Percentiles rank a stretch among this genome's conserved stretches.
Evolutionary conservation across 2,888 invertebrate species (phyloP).

Genomic region (Eristalis tenax): DNA sequence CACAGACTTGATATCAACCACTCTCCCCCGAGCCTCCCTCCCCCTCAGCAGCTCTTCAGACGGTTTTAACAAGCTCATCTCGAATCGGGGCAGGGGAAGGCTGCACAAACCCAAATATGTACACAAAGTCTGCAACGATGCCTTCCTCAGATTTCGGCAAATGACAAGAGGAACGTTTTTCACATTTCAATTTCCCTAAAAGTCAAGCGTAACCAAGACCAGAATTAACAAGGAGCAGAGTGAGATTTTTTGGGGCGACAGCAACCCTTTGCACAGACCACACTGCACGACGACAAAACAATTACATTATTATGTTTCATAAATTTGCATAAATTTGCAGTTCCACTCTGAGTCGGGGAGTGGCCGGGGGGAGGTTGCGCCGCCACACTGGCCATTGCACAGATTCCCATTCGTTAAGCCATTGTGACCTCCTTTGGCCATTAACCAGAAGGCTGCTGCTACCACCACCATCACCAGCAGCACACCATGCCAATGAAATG

Average conservation of each 20-base stretch:
- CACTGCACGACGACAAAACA: slow-evolving; percentile 69
- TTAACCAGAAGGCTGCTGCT: slow-evolving; percentile 37
- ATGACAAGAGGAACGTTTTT: slow-evolving; percentile 45
- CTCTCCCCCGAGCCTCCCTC: no score
- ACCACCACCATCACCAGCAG: slow-evolving; percentile 2
- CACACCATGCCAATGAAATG: slow-evolving; percentile 51
- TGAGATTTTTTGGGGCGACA: slow-evolving; percentile 16
- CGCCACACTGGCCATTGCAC: neutral
- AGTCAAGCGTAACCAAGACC: slow-evolving; percentile 66
- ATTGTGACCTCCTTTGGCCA: slow-evolving; percentile 64
- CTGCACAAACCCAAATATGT: slow-evolving; percentile 43
- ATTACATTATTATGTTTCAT: slow-evolving; percentile 71
- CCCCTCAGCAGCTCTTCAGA: no score
- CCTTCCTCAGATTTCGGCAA: neutral
- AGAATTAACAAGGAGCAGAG: slow-evolving; percentile 61
- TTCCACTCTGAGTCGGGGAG: neutral
- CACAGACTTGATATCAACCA: neutral
- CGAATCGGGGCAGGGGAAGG: neutral
- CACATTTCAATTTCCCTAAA: slow-evolving; percentile 69
- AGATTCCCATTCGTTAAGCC: slow-evolving; percentile 35
- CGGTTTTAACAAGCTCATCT: neutral
- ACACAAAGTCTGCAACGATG: slow-evolving; percentile 16
- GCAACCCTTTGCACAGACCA: slow-evolving; percentile 41
- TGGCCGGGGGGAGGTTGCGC: neutral
- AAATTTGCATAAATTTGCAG: slow-evolving; percentile 72